Evolutionary conservation across 2,888 invertebrate genomes (phyloP), one percentile per base, ranked within the genome.

Genomic region (Cephus sareptanus): DNA sequence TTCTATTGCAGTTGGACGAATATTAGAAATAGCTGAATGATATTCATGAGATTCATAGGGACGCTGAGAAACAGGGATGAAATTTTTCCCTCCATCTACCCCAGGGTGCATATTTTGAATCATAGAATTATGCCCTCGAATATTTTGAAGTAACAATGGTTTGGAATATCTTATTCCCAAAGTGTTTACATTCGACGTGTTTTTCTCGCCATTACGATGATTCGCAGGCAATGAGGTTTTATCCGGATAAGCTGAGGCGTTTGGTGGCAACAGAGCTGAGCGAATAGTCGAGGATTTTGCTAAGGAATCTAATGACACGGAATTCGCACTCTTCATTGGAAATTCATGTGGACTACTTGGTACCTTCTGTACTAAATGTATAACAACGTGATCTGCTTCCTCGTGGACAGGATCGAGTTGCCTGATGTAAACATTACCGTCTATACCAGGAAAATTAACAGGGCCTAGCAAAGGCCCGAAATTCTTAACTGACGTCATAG

Each of bases 391-490:
- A 37, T 85, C 80, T 4, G 84, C 68, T 31, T 82, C 83, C 73
- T 83, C 78, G 0, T 85, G 80, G 0, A 82, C 69, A 0, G 85
- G 81, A 1, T 85, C 85, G 33, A 85, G 15, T 12, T 87, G 83
- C 9, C 87, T 81, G 33, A 90, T 82, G 73, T 83, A 89, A 0
- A 90, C 85, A n/a, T 86, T 83, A 4, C 85, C 84, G 0, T 82
- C 83, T 1, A 87, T 35, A 0, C 89, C 87, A 0, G 89, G 88
- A 4, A 90, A 78, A 3, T 84, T 74, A 1, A 90, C 81, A 0
- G 89, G 89, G 0, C 89, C 88, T 9, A 90, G 84, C 13, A 88
- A 75, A 9, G 85, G 84, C 0, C 85, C 86, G 1, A 56, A 56
- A 56, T 56, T 23, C 23, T 56, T 56, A 56, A 9, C 23, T 23